These are phyloP conservation scores for Galendromus occidentalis DNA, from an alignment of 1,140 invertebrate genomes.

Conservation along the genomic window DNA sequence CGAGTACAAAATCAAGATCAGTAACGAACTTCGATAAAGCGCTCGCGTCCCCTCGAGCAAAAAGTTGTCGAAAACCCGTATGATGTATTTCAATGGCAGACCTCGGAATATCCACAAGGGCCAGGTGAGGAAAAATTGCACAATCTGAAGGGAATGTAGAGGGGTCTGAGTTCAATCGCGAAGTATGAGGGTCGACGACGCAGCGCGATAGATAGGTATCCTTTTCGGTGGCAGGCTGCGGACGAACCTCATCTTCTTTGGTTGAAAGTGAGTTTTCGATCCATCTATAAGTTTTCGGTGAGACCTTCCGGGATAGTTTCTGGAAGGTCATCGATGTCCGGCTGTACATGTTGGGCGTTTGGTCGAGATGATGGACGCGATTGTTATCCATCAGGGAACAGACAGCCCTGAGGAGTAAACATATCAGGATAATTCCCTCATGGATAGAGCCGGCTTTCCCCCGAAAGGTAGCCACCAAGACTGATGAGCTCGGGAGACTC, in stretches of 20 bases:
- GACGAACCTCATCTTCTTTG: neutral
- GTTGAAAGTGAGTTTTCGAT: neutral
- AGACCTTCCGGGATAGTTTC: neutral
- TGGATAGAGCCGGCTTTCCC: neutral
- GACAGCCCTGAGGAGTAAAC: neutral
- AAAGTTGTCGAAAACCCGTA: neutral
- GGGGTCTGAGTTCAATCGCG: too few species aligned
- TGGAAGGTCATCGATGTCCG: neutral
- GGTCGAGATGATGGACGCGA: slow-evolving; percentile 6
- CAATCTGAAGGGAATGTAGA: too few species aligned
- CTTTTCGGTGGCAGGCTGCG: too few species aligned
- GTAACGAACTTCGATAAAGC: slow-evolving; percentile 3
- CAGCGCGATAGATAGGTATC: too few species aligned
- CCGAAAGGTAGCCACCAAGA: neutral
- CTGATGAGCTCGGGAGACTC: neutral
- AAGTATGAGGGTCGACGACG: too few species aligned
- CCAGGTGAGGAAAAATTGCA: neutral
- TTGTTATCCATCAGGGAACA: neutral
- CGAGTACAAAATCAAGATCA: neutral
- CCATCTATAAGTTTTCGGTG: neutral
- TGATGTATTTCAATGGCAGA: neutral
- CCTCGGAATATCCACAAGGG: neutral
- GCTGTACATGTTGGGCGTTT: slow-evolving; percentile 6
- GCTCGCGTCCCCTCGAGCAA: slow-evolving; percentile 1
- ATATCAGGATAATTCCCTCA: neutral